Conservation (phyloP, 1,140 invertebrate genomes). For the Globodera ellingtonae region DNA sequence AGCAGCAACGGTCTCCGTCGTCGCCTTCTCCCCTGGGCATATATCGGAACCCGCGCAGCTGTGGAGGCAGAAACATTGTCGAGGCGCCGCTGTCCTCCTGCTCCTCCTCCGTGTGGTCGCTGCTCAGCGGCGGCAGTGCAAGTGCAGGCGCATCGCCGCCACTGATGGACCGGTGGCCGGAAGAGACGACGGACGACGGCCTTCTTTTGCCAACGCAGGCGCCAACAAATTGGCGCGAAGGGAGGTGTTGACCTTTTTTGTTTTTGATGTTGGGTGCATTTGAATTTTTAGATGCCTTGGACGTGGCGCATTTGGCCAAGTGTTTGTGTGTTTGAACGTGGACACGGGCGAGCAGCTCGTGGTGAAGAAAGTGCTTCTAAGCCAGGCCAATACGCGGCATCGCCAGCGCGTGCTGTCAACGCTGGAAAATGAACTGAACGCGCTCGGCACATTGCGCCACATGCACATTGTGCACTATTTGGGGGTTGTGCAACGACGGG, state of each 20-base stretch:
- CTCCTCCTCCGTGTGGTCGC: constrained; percentile 48
- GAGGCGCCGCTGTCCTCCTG: constrained; percentile 50
- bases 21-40: background rate
- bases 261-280: background rate
- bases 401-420: constrained; percentile 41
- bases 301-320: constrained; percentile 45
- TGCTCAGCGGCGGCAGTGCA: background rate
- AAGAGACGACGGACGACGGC: constrained; percentile 22
- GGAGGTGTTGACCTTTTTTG: constrained; percentile 24
- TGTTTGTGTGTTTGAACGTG: constrained; percentile 49
- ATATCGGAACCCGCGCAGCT: background rate
- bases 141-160: constrained; percentile 10
- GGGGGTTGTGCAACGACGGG: constrained; percentile 35
- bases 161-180: constrained; percentile 24
- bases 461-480: constrained; percentile 53
- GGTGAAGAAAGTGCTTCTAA: constrained; percentile 46
- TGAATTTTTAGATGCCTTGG: constrained; percentile 25
- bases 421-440: constrained; percentile 50
- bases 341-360: constrained; percentile 52
- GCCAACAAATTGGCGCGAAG: constrained; percentile 41
- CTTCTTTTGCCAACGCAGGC: background rate
- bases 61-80: background rate
- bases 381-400: constrained; percentile 6
- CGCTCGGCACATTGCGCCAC: constrained; percentile 42
- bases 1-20: constrained; percentile 27